phyloP scores from a whole-genome alignment of 1,140 invertebrate species.

The Spodoptera frugiperda region DNA sequence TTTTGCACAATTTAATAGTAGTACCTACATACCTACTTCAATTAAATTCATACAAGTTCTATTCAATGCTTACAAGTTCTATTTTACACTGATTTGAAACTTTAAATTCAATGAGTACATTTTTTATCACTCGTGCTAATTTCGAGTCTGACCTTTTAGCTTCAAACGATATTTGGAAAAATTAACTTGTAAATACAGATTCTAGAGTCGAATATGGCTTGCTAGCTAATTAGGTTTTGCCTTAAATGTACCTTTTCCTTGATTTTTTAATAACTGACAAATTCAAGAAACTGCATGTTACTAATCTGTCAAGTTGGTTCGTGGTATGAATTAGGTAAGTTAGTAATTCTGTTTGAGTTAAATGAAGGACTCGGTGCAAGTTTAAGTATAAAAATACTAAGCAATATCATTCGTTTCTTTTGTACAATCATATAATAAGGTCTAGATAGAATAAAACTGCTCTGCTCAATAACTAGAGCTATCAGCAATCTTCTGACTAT shows the following conservation, averaged over 20 bases:
- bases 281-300: not conserved
- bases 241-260: not conserved
- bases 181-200: slow-evolving; percentile 4
- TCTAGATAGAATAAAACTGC: slow-evolving; percentile 10
- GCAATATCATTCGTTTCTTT: no score
- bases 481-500: not conserved
- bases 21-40: not conserved
- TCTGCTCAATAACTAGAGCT: not conserved
- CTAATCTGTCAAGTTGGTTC: not conserved
- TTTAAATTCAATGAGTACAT: not conserved
- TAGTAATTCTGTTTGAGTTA: no score
- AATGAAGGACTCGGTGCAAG: no score
- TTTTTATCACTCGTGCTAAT: no score
- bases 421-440: no score
- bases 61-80: slow-evolving; percentile 10
- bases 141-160: not conserved
- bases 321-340: not conserved
- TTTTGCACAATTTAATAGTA: no score
- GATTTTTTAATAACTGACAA: not conserved
- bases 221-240: not conserved
- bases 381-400: no score
- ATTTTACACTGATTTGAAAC: slow-evolving; percentile 13
- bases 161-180: slow-evolving; percentile 8
- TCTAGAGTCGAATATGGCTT: slow-evolving; percentile 1
- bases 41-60: slow-evolving; percentile 13